Evolutionary conservation across 1,140 invertebrate species (phyloP).

Genomic region (Myzus persicae): DNA sequence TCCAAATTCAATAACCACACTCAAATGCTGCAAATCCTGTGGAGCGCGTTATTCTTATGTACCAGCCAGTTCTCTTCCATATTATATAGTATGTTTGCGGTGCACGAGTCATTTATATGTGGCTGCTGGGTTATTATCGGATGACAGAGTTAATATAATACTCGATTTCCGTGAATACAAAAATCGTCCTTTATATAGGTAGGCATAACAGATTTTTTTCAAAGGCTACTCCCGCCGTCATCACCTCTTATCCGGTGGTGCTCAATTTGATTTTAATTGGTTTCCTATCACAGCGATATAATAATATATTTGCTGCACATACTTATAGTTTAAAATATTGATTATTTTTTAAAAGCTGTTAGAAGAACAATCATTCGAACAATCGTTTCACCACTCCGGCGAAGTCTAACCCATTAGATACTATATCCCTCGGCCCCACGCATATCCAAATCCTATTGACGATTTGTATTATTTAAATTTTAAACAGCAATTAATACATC

Average conservation of each 20-base stretch:
- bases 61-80: neutral
- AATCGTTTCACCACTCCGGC: too few relatives aligned
- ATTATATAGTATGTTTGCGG: neutral
- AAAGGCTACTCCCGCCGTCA: neutral
- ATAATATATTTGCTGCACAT: too few relatives aligned
- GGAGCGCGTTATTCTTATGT: neutral
- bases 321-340: too few relatives aligned
- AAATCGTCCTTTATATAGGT: neutral
- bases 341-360: neutral
- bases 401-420: too few relatives aligned
- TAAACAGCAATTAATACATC: neutral
- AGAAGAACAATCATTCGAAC: too few relatives aligned
- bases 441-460: too few relatives aligned
- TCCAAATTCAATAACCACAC: conserved; percentile 55
- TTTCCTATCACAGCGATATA: neutral
- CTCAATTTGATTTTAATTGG: neutral
- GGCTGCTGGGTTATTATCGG: neutral
- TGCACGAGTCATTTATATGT: neutral
- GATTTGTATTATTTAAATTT: neutral
- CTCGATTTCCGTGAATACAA: neutral
- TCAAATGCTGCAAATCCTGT: conserved; percentile 5
- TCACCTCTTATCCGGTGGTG: neutral
- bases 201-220: neutral
- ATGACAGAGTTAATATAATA: conserved; percentile 31
- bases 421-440: too few relatives aligned